Percentiles rank a stretch among this genome's conserved stretches.
Conservation (phyloP, 2,888 invertebrate species). For the Clostera curtula region DNA sequence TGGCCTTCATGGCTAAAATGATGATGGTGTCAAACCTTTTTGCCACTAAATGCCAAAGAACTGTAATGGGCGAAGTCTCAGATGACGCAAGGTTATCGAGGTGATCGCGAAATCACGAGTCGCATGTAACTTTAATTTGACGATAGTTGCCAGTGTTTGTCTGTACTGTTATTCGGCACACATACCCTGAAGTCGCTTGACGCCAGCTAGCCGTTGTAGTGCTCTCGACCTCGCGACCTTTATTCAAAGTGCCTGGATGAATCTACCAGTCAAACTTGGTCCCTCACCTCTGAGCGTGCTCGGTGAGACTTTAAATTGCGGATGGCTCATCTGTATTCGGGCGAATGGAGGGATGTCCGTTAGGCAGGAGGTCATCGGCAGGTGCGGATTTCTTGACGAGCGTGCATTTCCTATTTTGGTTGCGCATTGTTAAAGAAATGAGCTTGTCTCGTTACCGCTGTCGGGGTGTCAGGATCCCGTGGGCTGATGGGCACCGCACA, state of each 20-base stretch:
- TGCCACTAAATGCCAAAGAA: conserved; percentile 3
- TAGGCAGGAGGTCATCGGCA: conserved; percentile 64
- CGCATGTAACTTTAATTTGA: conserved; percentile 52
- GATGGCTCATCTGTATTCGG: conserved; percentile 13
- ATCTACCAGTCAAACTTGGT: conserved; percentile 34
- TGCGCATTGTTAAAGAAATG: conserved; percentile 52
- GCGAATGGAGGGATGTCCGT: conserved; percentile 50
- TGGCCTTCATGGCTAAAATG: too few relatives aligned
- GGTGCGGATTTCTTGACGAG: conserved; percentile 68
- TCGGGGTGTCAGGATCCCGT: conserved; percentile 28
- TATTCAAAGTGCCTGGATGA: conserved; percentile 53
- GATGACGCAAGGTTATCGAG: conserved; percentile 18
- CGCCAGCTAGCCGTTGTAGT: conserved; percentile 52
- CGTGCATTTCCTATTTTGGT: conserved; percentile 62
- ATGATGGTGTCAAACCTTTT: conserved; percentile 2
- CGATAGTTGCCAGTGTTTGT: conserved; percentile 57
- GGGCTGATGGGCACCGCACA: conserved; percentile 19
- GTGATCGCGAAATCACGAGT: conserved; percentile 29
- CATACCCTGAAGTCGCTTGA: conserved; percentile 48
- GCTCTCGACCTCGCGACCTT: conserved; percentile 66
- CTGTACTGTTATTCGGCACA: conserved; percentile 63
- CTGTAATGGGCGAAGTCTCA: conserved; percentile 14
- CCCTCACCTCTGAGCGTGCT: conserved; percentile 14
- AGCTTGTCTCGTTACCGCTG: conserved; percentile 42
- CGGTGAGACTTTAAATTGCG: conserved; percentile 14